phyloP scores from a whole-genome alignment of 1,140 invertebrate species.

The Phymorhynchus buccinoides region DNA sequence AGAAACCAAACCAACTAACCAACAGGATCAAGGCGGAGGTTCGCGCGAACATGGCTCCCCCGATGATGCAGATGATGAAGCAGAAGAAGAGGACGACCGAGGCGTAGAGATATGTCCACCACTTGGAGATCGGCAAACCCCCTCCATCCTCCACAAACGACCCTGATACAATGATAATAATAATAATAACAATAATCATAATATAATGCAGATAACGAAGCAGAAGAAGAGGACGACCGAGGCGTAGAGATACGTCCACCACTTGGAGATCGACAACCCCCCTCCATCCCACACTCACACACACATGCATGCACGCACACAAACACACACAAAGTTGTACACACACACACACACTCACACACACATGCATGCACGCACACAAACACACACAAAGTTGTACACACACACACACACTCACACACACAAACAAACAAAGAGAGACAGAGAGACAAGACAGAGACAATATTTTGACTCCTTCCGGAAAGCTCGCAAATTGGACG shows the following conservation, averaged over 20 bases:
- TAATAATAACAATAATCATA: not conserved
- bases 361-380: not conserved
- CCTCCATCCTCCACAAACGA: slow-evolving; percentile 52
- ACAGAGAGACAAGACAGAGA: no score
- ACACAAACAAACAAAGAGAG: no score
- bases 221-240: slow-evolving; percentile 89
- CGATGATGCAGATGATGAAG: slow-evolving; percentile 91
- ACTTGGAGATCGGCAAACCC: slow-evolving; percentile 73
- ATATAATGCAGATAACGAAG: slow-evolving; percentile 89
- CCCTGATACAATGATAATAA: slow-evolving; percentile 34
- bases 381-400: no score
- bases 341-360: not conserved
- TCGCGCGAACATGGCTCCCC: slow-evolving; percentile 95
- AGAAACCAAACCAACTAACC: slow-evolving; percentile 50
- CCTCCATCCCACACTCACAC: slow-evolving; percentile 46
- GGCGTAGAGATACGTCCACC: slow-evolving; percentile 94
- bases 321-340: not conserved
- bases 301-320: no score
- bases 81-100: slow-evolving; percentile 89
- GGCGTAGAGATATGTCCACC: slow-evolving; percentile 94
- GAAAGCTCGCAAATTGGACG: no score
- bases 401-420: no score
- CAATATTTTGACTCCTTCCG: no score
- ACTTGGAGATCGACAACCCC: slow-evolving; percentile 73
- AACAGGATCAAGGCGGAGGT: slow-evolving; percentile 84